Percentiles rank a stretch among this genome's conserved stretches.
Conservation (phyloP, 1,140 invertebrate genomes). For the Drosophila neocordata region DNA sequence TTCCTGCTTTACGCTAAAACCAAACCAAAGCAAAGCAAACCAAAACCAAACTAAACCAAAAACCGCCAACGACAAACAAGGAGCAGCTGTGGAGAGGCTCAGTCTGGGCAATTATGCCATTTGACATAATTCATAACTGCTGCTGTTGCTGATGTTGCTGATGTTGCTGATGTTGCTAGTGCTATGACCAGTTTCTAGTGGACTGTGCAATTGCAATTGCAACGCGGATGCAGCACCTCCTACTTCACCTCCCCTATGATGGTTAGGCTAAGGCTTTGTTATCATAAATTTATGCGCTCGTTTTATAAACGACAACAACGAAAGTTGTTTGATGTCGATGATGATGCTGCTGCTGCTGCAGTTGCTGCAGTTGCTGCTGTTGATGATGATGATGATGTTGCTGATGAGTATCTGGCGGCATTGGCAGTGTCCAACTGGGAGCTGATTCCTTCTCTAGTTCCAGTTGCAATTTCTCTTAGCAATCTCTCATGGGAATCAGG, state of each 20-base stretch:
- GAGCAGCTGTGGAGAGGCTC: slow-evolving; percentile 29
- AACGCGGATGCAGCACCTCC: slow-evolving; percentile 48
- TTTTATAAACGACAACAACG: slow-evolving; percentile 68
- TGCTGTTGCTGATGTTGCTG: slow-evolving; percentile 22
- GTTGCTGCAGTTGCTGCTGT: slow-evolving; percentile 6
- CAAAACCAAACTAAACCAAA: slow-evolving; percentile 37
- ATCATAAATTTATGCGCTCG: slow-evolving; percentile 78
- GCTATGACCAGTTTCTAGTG: slow-evolving; percentile 12
- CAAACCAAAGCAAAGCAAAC: slow-evolving; percentile 13
- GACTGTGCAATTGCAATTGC: slow-evolving; percentile 33
- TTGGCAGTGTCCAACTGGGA: slow-evolving; percentile 41
- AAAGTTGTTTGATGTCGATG: slow-evolving; percentile 70
- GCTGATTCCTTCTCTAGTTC: slow-evolving; percentile 39
- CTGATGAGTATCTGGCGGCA: slow-evolving; percentile 22
- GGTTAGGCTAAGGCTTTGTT: slow-evolving; percentile 50
- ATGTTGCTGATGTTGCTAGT: neutral
- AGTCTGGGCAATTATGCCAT: slow-evolving; percentile 77
- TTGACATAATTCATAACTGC: slow-evolving; percentile 81
- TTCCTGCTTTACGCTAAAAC: slow-evolving; percentile 70
- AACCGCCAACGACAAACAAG: slow-evolving; percentile 39
- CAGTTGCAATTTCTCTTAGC: slow-evolving; percentile 35
- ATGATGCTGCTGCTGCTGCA: slow-evolving; percentile 16
- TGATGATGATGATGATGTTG: slow-evolving; percentile 23
- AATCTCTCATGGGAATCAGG: slow-evolving; percentile 71
- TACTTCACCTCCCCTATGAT: neutral